Conservation (phyloP, 2,113 vertebrate genomes). For the Ranitomeya variabilis region DNA sequence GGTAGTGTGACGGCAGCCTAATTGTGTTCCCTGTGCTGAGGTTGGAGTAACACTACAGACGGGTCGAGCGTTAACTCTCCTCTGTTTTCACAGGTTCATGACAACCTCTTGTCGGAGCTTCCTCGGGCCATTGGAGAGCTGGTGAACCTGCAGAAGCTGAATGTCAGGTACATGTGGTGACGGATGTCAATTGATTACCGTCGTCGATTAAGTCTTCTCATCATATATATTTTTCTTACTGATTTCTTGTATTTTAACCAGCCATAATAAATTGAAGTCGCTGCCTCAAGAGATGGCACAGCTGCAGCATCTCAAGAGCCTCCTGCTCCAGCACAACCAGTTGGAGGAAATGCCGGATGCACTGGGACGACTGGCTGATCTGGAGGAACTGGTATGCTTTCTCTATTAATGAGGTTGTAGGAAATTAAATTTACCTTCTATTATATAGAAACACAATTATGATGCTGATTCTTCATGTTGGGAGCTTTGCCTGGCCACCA, state of each 20-base stretch:
- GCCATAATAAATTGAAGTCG: constrained; percentile 86
- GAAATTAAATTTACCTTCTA: too few species aligned
- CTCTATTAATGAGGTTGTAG: not conserved
- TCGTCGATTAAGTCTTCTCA: too few species aligned
- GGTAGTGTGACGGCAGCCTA: too few species aligned
- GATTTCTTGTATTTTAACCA: constrained; percentile 58
- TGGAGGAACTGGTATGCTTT: constrained; percentile 86
- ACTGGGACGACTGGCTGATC: constrained; percentile 77
- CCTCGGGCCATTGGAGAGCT: constrained; percentile 83
- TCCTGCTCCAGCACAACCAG: constrained; percentile 88
- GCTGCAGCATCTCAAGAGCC: constrained; percentile 77
- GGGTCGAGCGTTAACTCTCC: not conserved
- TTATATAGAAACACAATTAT: too few species aligned
- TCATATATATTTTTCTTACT: not conserved
- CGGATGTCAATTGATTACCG: not conserved
- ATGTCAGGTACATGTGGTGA: constrained; percentile 71
- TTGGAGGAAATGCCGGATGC: constrained; percentile 78
- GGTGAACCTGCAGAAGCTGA: constrained; percentile 87
- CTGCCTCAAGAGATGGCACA: constrained; percentile 79
- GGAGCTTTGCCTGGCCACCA: too few species aligned
- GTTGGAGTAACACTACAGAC: too few species aligned
- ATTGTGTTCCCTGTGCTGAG: too few species aligned
- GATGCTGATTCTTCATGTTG: too few species aligned
- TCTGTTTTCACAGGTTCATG: constrained; percentile 82
- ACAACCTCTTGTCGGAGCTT: constrained; percentile 86